Conservation (phyloP, 2,888 invertebrate genomes). For the Drosophila fulvimacula region DNA sequence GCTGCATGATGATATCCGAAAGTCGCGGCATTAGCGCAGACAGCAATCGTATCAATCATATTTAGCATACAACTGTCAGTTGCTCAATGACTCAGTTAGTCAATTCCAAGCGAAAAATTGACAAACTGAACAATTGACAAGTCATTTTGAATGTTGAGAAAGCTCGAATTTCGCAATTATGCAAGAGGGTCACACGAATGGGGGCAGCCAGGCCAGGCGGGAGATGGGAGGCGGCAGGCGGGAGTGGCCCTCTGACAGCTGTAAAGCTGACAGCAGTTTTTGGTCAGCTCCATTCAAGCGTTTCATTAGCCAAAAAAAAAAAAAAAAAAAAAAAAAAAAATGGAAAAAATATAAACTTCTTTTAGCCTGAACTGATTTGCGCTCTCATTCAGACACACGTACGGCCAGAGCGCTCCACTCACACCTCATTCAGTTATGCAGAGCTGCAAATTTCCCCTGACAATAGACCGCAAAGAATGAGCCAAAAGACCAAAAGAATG, state of each 20-base stretch:
- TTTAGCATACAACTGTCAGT: constrained; percentile 74
- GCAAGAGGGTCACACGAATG: constrained; percentile 21
- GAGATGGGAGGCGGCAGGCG: background rate
- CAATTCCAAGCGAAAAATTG: constrained; percentile 27
- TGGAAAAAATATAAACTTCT: background rate
- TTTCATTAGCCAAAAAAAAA: constrained; percentile 38
- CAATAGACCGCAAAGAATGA: constrained; percentile 63
- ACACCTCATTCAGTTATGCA: constrained; percentile 50
- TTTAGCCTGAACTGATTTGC: constrained; percentile 42
- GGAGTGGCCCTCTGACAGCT: constrained; percentile 30
- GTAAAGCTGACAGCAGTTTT: constrained; percentile 30
- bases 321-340: background rate
- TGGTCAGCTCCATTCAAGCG: constrained; percentile 23
- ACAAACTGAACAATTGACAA: constrained; percentile 44
- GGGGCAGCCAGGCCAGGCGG: background rate
- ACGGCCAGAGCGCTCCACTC: constrained; percentile 4
- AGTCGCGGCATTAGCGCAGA: constrained; percentile 47
- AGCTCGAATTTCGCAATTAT: constrained; percentile 59
- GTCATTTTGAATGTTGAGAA: constrained; percentile 38
- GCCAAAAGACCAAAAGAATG: constrained; percentile 39
- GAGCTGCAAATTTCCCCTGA: constrained; percentile 70
- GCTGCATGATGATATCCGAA: constrained; percentile 45
- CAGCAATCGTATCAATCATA: constrained; percentile 71
- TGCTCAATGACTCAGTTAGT: constrained; percentile 37
- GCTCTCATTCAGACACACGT: constrained; percentile 16